Percentiles rank a stretch among this genome's conserved stretches.
Conservation (phyloP, 2,113 vertebrate species). For the Murina feae region DNA sequence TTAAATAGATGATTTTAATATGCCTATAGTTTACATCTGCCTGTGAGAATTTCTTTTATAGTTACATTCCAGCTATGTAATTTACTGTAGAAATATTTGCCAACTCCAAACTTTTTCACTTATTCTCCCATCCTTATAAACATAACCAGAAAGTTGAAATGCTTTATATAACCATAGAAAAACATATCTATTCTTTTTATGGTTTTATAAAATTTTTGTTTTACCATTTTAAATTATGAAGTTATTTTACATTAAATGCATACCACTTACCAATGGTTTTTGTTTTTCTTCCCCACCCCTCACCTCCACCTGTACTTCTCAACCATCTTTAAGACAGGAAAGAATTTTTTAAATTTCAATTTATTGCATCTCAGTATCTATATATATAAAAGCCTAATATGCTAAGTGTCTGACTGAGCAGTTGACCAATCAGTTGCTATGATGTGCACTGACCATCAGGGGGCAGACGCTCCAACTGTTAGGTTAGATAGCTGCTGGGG, state of each 20-base stretch:
- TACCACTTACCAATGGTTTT: neutral
- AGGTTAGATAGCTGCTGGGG: too few species aligned
- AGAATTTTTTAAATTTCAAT: neutral
- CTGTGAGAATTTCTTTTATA: neutral
- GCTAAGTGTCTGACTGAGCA: too few species aligned
- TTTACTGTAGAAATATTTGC: neutral
- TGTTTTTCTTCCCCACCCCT: neutral
- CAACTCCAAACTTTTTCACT: neutral
- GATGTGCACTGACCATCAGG: too few species aligned
- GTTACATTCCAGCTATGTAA: neutral
- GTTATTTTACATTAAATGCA: neutral
- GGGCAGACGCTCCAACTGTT: too few species aligned
- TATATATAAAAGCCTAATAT: too few species aligned
- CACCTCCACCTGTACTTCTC: neutral
- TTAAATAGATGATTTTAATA: neutral
- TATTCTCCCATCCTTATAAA: neutral
- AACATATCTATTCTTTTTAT: neutral
- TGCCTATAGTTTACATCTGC: neutral
- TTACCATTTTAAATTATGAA: neutral
- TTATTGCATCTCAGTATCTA: neutral
- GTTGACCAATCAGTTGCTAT: too few species aligned
- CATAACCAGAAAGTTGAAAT: neutral
- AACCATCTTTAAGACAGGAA: neutral
- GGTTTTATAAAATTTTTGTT: neutral
- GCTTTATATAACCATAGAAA: neutral